A percentile compares a stretch with the other conserved stretches of the same genome.
These are phyloP conservation scores for Lepidothrix coronata DNA, from an alignment of 2,113 vertebrate genomes.

Conservation along the genomic window DNA sequence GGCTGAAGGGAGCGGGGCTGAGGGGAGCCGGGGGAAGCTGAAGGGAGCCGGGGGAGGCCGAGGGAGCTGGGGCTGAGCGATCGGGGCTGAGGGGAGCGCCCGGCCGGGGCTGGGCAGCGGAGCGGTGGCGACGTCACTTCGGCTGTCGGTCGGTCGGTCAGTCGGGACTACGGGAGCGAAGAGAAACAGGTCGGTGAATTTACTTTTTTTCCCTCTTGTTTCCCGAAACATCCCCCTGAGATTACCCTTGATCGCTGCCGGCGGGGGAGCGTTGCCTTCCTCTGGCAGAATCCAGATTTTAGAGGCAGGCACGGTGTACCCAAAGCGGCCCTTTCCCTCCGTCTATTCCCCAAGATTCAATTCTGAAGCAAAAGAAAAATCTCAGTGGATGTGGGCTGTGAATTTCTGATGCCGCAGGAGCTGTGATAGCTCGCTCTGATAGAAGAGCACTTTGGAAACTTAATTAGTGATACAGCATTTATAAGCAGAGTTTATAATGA, in stretches of 20 bases:
- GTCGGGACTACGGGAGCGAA: not conserved
- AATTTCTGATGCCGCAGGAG: not conserved
- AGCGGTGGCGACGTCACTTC: not conserved
- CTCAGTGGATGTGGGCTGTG: not conserved
- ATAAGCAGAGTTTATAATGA: not conserved
- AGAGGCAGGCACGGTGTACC: rapidly evolving
- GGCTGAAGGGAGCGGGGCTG: not conserved
- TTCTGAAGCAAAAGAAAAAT: not conserved
- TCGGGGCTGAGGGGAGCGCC: not conserved
- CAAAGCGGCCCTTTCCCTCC: not conserved
- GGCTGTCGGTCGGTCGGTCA: not conserved
- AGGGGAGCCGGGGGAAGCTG: not conserved
- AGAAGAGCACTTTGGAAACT: not conserved
- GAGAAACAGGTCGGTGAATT: not conserved
- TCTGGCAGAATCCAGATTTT: not conserved
- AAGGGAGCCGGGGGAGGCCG: not conserved
- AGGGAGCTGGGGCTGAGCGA: no score
- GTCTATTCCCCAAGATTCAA: not conserved
- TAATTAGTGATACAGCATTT: not conserved
- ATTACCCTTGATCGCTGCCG: not conserved
- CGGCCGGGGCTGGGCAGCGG: not conserved
- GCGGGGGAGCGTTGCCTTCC: not conserved
- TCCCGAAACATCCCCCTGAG: not conserved
- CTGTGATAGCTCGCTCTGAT: rapidly evolving
- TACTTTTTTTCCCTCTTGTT: not conserved